Evolutionary conservation across 37 sponge, comb jelly and placozoan genomes (phyloP), one percentile per base, ranked within the genome.

Genomic region (Aplysina aerophoba): DNA sequence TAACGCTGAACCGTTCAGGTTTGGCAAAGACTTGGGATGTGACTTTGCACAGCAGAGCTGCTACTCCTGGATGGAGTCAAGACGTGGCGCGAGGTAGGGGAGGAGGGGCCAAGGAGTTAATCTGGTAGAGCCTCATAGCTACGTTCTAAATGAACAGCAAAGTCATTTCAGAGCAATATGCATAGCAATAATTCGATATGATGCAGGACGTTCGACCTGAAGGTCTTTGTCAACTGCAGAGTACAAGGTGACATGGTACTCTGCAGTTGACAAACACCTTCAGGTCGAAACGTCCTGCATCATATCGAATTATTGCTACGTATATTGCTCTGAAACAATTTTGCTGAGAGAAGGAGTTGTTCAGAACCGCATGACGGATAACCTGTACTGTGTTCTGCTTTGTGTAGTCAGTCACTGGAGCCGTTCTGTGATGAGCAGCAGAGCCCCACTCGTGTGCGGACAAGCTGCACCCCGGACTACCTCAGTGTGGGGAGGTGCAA

Each of bases 21-120:
- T 91, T 91, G 94, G 94, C 0, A 57, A 58, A 6, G 50, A 61
- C 54, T 56, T 64, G 12, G 94, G 94, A 6, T 90, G 94, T 74
- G 35, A 50, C 15, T 90, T 93, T 85, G 86, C 77, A 31, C 39
- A 27, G 24, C 36, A 68, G 17, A 87, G 91, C 73, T 93, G 94
- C 80, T 34, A 55, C 20, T 55, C 81, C 36, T 89, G 77, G 75
- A 86, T 89, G 38, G 15, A 35, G 6, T 37, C 56, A 35, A 85
- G 38, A 78, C 30, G 19, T 0, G 36, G 15, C 21, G 50, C 50
- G 19, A 63, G 87, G 83, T 58, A 79, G 87, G 60, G 14, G 13
- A 27, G 20, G 13, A 33, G 15, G 33, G 31, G 6, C 53, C 39
- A 41, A 63, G 13, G 73, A 53, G 11, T 38, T 27, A 11, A 15